Evolutionary conservation across 1,140 invertebrate species (phyloP).

Genomic region (Sipha flava): DNA sequence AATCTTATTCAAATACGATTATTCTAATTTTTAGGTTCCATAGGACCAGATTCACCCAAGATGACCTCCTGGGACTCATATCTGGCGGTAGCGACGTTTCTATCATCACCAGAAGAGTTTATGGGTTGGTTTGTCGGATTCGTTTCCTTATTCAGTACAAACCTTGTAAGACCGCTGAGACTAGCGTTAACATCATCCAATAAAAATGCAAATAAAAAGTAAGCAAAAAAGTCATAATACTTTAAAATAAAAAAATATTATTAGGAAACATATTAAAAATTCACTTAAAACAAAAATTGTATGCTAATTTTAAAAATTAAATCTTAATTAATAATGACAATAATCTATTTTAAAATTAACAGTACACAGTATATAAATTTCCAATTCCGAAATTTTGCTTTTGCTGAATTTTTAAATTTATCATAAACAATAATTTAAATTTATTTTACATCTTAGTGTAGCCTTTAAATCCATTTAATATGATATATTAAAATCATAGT

Average conservation of each 20-base stretch:
- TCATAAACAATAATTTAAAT: no score
- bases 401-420: no score
- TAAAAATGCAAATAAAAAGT: constrained; percentile 1
- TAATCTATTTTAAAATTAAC: not conserved
- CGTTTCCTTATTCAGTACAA: constrained; percentile 17
- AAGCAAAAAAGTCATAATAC: not conserved
- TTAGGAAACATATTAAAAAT: not conserved
- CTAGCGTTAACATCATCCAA: not conserved
- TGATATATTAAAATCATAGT: no score
- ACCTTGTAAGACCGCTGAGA: constrained; percentile 12
- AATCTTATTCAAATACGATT: no score
- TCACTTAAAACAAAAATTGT: not conserved
- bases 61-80: constrained; percentile 30
- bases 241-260: no score
- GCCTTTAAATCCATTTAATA: no score
- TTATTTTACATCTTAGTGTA: no score
- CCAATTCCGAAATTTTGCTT: no score
- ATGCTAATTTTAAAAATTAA: no score
- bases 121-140: constrained; percentile 30
- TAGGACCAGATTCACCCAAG: constrained; percentile 16
- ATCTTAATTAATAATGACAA: not conserved
- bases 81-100: constrained; percentile 22
- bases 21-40: not conserved
- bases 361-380: no score
- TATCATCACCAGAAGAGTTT: constrained; percentile 25